phyloP scores from a whole-genome alignment of 2,888 invertebrate species.

The Pyrocoelia pectoralis region DNA sequence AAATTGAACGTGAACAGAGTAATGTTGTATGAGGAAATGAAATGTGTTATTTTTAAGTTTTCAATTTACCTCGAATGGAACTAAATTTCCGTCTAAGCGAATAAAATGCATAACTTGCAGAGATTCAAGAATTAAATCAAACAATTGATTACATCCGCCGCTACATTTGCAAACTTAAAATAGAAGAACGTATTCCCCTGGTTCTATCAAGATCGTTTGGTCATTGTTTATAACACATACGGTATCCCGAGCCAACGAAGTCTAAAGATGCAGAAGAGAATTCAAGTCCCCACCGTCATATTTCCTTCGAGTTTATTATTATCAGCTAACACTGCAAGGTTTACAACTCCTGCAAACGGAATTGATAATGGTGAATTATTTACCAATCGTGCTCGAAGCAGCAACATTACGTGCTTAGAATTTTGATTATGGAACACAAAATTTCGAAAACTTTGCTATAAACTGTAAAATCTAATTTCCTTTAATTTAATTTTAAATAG shows the following conservation, averaged over 20 bases:
- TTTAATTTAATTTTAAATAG: background rate
- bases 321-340: slow-evolving; percentile 26
- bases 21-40: no score
- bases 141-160: background rate
- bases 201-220: slow-evolving; percentile 6
- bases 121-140: background rate
- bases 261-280: slow-evolving; percentile 28
- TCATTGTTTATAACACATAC: slow-evolving; percentile 26
- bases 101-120: background rate
- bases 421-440: slow-evolving; percentile 24
- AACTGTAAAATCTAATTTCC: slow-evolving; percentile 1
- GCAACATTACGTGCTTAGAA: slow-evolving; percentile 30
- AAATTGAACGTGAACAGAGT: background rate
- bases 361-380: slow-evolving; percentile 34
- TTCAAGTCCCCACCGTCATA: slow-evolving; percentile 27
- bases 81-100: no score
- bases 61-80: no score
- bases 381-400: slow-evolving; percentile 32
- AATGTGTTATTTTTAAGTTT: no score
- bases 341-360: slow-evolving; percentile 28
- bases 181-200: slow-evolving; percentile 2
- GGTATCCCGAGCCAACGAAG: background rate
- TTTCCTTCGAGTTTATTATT: slow-evolving; percentile 28
- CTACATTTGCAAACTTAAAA: background rate
- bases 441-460: slow-evolving; percentile 18